phyloP scores from a whole-genome alignment of 2,113 vertebrate species.

The Lathamus discolor region DNA sequence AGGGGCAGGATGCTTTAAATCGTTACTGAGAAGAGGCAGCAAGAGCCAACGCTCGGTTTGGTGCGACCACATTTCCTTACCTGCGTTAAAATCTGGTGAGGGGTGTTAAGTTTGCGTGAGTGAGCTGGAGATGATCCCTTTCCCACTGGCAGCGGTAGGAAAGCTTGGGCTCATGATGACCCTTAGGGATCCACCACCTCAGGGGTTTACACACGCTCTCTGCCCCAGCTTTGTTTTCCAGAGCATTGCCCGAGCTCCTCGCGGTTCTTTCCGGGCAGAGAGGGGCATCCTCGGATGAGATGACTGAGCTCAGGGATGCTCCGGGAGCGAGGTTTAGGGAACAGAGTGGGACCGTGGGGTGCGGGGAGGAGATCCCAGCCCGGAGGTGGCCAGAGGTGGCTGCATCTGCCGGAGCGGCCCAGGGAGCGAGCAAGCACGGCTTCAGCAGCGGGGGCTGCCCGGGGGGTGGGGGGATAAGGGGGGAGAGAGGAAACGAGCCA shows the following conservation, averaged over 20 bases:
- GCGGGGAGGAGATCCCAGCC: neutral
- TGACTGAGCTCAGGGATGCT: fast-evolving
- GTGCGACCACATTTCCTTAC: neutral
- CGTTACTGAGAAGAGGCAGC: conserved; percentile 31
- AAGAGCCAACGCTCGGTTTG: neutral
- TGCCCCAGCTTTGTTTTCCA: neutral
- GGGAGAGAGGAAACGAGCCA: conserved; percentile 81
- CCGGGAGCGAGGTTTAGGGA: neutral
- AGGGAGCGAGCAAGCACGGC: neutral
- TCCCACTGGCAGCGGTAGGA: neutral
- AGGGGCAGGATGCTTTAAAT: conserved; percentile 70
- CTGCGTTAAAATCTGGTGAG: neutral
- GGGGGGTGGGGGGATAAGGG: neutral
- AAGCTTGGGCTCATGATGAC: neutral
- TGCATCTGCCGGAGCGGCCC: neutral
- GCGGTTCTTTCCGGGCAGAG: neutral
- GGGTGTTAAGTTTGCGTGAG: neutral
- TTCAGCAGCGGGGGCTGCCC: neutral
- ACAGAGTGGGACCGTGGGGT: neutral
- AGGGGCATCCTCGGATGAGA: neutral
- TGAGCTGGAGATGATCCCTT: neutral
- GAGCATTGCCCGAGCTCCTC: neutral
- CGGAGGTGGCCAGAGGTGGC: neutral
- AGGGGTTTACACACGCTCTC: neutral
- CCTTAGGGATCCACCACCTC: neutral